Evolutionary conservation across 2,113 vertebrate genomes (phyloP).

Genomic region (Psittacula cyanocephala): DNA sequence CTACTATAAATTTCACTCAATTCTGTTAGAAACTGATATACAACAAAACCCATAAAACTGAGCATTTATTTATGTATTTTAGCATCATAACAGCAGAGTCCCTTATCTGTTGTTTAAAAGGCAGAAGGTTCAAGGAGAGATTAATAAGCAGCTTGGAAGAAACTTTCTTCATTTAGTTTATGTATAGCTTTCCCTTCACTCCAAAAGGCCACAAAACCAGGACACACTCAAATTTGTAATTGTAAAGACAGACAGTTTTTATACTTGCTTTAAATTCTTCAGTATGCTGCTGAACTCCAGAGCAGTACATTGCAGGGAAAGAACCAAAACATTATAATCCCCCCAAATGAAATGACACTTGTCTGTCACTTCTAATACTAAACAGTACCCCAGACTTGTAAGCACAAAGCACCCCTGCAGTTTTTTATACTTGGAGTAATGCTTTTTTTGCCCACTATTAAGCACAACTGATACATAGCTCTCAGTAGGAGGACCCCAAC

Average conservation of each 20-base stretch:
- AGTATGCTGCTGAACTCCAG: background rate
- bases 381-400: background rate
- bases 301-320: background rate
- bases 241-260: background rate
- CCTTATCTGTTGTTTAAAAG: conserved; percentile 5
- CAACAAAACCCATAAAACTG: background rate
- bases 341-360: background rate
- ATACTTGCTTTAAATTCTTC: background rate
- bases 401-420: background rate
- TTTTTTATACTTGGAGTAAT: background rate
- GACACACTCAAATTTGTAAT: background rate
- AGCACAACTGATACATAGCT: background rate
- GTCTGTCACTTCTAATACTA: background rate
- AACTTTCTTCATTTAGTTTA: background rate
- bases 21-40: background rate
- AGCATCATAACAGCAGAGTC: background rate
- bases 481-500: background rate
- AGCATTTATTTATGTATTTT: background rate
- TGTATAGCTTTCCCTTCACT: background rate
- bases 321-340: background rate
- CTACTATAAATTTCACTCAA: background rate
- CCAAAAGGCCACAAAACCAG: background rate
- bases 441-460: background rate
- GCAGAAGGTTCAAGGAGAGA: background rate
- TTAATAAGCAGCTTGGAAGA: background rate